Evolutionary conservation across 2,797 vertebrate genomes (phyloP).

Genomic region (Phrynocephalus forsythii): DNA sequence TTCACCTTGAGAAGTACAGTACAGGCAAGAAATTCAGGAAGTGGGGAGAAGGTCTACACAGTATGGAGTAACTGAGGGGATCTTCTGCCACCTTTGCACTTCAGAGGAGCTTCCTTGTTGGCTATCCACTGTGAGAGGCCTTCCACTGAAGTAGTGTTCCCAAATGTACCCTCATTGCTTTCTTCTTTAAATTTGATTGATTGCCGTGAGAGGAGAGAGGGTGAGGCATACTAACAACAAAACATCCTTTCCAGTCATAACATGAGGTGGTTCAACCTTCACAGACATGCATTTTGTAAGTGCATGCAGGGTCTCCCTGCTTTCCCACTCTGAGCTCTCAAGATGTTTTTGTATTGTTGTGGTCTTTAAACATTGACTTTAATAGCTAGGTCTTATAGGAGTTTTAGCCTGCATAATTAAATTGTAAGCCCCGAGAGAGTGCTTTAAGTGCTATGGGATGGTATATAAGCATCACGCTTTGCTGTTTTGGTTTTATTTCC

Average conservation of each 20-base stretch:
- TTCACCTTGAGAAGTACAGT: neutral
- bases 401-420: neutral
- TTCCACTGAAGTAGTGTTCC: neutral
- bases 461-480: no score
- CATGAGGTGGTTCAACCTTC: neutral
- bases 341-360: neutral
- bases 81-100: neutral
- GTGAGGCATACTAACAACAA: neutral
- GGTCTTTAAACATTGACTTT: neutral
- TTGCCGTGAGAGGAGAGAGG: no score
- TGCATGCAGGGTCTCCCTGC: neutral
- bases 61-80: neutral
- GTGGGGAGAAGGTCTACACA: neutral
- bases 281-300: neutral
- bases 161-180: neutral
- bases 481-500: neutral
- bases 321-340: neutral
- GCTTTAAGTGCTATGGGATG: no score
- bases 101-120: neutral
- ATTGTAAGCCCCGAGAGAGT: no score
- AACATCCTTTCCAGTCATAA: neutral
- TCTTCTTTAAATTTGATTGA: no score
- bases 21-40: neutral
- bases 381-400: neutral
- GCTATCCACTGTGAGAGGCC: neutral